Evolutionary conservation across 2,888 invertebrate genomes (phyloP), one percentile per base, ranked within the genome.

Genomic region (Lucinisca nassula): DNA sequence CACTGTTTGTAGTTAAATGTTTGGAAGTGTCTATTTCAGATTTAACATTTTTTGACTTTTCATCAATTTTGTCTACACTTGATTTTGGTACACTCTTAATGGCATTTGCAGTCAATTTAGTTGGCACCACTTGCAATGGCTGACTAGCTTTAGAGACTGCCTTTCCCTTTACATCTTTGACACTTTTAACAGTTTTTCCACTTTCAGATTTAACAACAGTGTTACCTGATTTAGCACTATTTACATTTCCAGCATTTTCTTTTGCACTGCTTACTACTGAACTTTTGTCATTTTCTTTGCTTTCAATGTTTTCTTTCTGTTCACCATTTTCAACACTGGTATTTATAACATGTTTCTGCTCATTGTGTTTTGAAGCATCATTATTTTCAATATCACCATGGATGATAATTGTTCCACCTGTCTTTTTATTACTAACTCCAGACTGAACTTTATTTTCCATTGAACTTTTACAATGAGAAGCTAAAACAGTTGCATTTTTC

Each of bases 71-170:
- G 27, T 88, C 87, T 45, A 85, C 85, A 12, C 82, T 74, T 74
- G 70, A 37, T 78, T 88, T 85, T 21, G 85, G 80, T 12, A 67
- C 85, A 78, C 79, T 88, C 70, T 79, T 70, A 4, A 89, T 83
- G 35, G 91, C 90, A 82, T 91, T 92, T 78, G 89, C 87, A n/a
- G 91, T 83, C 32, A 92, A 87, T 85, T 90, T 91, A 38, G 91
- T 90, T 40, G 92, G 91, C 21, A 92, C 91, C 45, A 92, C 91
- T 32, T 92, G 91, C 73, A 92, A 17, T 74, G 74, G 74, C 30
- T 73, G 51, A 58, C 73, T 78, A n/a, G 40, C 45, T 72, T 78
- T 83, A 24, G 73, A 74, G 12, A 17, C 27, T 74, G 74, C 17
- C 74, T 74, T 74, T 40, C 21, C 45, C n/a, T 74, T 74, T 8